Evolutionary conservation across 2,113 vertebrate species (phyloP).

Genomic region (Sceloporus tristichus): DNA sequence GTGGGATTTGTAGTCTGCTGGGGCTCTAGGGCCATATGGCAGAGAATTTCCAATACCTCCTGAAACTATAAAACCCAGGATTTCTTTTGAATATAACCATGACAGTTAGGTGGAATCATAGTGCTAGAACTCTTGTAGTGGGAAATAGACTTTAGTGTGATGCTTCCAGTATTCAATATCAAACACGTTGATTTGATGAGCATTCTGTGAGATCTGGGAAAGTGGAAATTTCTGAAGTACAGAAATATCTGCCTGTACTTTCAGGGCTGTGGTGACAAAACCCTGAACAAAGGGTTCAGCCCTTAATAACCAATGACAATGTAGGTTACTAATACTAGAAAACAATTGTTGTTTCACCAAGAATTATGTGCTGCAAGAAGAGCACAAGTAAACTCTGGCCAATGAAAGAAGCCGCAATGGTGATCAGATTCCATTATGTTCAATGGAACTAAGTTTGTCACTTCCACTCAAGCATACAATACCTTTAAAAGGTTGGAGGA

Average conservation of each 20-base stretch:
- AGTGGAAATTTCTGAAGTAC: not conserved
- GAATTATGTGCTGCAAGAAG: accelerated
- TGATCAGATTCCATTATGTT: conserved; percentile 40
- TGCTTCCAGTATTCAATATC: not conserved
- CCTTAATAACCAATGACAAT: accelerated
- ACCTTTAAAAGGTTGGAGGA: not conserved
- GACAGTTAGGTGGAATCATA: too few species aligned
- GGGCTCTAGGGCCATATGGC: too few species aligned
- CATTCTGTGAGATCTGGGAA: not conserved
- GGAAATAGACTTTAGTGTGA: not conserved
- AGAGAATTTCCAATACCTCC: too few species aligned
- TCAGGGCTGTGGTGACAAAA: accelerated
- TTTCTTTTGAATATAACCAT: too few species aligned
- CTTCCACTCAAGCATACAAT: not conserved
- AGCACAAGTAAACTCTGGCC: not conserved
- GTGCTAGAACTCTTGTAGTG: not conserved
- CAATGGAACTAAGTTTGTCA: conserved; percentile 54
- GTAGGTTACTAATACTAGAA: not conserved
- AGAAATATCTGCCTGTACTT: not conserved
- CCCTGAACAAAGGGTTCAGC: not conserved
- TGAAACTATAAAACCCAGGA: too few species aligned
- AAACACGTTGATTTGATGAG: not conserved
- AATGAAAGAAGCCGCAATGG: conserved; percentile 25
- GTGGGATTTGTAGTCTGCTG: too few species aligned
- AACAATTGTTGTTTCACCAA: not conserved